These are phyloP conservation scores for Ips nitidus DNA, from an alignment of 1,140 invertebrate species.

Conservation along the genomic window DNA sequence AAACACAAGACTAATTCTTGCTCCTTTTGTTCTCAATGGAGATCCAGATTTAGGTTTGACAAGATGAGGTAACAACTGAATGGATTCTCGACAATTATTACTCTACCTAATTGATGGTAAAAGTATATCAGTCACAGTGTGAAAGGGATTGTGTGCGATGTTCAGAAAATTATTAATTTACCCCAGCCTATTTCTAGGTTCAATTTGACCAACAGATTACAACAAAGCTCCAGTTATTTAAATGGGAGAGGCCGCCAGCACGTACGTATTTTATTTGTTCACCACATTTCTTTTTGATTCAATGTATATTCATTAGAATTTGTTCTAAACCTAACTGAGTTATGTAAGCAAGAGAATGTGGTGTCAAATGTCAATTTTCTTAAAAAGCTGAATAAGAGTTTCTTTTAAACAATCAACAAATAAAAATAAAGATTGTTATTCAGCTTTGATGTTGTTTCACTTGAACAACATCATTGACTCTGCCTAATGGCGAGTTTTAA, in stretches of 20 bases:
- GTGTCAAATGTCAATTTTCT: slow-evolving; percentile 3
- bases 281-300: slow-evolving; percentile 38
- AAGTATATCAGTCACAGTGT: slow-evolving; percentile 39
- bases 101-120: slow-evolving; percentile 30
- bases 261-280: slow-evolving; percentile 52
- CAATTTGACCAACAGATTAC: slow-evolving; percentile 48
- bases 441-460: slow-evolving; percentile 1
- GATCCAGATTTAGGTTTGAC: slow-evolving; percentile 43
- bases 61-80: slow-evolving; percentile 32
- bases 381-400: slow-evolving; percentile 9
- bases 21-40: slow-evolving; percentile 47
- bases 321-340: slow-evolving; percentile 3
- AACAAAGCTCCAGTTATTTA: slow-evolving; percentile 42
- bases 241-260: slow-evolving; percentile 41
- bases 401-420: not conserved
- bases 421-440: slow-evolving; percentile 3
- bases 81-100: slow-evolving; percentile 23
- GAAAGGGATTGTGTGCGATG: slow-evolving; percentile 52
- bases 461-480: slow-evolving; percentile 3
- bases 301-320: slow-evolving; percentile 1
- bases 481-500: slow-evolving; percentile 21
- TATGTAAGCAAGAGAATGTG: slow-evolving; percentile 21
- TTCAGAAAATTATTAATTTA: slow-evolving; percentile 58
- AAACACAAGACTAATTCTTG: slow-evolving; percentile 46
- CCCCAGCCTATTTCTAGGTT: slow-evolving; percentile 57